These are phyloP conservation scores for Gambelia wislizenii DNA, from an alignment of 2,797 vertebrate species.

Conservation along the genomic window DNA sequence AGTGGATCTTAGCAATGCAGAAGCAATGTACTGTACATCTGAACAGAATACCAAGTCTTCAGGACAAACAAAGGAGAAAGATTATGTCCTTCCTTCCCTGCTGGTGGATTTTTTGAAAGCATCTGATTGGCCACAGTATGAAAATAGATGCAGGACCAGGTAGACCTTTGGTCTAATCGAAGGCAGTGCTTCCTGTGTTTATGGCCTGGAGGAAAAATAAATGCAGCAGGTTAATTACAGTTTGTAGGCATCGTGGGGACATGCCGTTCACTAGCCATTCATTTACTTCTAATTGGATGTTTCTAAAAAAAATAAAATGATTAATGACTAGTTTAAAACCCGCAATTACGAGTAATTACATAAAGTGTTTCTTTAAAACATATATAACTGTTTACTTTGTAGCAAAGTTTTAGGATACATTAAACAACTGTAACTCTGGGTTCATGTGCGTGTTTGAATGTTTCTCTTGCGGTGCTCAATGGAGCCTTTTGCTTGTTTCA, in stretches of 20 bases:
- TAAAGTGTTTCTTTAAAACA: background rate
- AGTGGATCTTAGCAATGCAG: background rate
- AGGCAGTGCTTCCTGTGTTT: too few species aligned
- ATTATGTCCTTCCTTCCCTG: too few species aligned
- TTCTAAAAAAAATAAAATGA: conserved; percentile 29
- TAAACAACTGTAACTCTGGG: background rate
- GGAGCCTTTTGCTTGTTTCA: too few species aligned
- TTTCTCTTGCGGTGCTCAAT: background rate
- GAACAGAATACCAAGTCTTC: background rate
- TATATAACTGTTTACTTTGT: conserved; percentile 22
- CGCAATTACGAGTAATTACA: conserved; percentile 30
- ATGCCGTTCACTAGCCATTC: conserved; percentile 17
- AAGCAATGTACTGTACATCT: background rate
- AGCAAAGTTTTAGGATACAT: conserved; percentile 15
- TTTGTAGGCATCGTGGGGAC: background rate
- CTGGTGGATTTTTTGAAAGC: too few species aligned
- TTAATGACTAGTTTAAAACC: conserved; percentile 49
- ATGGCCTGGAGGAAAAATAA: background rate
- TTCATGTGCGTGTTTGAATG: background rate
- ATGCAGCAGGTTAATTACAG: conserved; percentile 11
- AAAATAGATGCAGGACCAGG: too few species aligned
- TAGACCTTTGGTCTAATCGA: too few species aligned
- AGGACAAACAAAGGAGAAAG: too few species aligned
- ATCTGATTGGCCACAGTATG: too few species aligned
- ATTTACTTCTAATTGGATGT: conserved; percentile 15